Evolutionary conservation across 2,888 invertebrate species (phyloP).

Genomic region (Amphipoea lucens): DNA sequence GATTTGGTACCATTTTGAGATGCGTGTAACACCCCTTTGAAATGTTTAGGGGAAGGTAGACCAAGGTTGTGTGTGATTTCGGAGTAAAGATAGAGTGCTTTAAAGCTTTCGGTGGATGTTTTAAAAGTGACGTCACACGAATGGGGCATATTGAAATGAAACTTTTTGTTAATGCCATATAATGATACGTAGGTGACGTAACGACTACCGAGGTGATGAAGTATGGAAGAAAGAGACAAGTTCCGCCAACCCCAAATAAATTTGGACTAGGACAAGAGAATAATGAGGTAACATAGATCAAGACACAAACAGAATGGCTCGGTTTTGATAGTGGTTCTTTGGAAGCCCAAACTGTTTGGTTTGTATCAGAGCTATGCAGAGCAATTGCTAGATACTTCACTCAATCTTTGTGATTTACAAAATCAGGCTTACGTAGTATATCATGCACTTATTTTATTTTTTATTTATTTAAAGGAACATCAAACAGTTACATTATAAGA

Average conservation of each 20-base stretch:
- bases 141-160: background rate
- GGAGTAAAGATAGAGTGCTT: background rate
- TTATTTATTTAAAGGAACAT: no score
- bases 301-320: background rate
- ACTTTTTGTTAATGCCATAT: background rate
- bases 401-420: background rate
- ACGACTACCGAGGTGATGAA: background rate
- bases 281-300: background rate
- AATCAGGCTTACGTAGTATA: no score
- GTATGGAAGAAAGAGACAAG: background rate
- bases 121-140: background rate
- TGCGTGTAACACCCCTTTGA: conserved; percentile 57
- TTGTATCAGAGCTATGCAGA: no score
- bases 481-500: no score
- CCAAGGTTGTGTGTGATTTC: conserved; percentile 16
- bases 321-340: background rate
- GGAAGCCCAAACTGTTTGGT: no score
- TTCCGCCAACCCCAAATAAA: background rate
- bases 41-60: conserved; percentile 42
- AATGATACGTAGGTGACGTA: background rate
- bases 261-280: no score
- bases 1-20: conserved; percentile 59
- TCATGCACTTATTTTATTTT: background rate
- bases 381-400: background rate
- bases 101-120: background rate